Conservation (phyloP, 1,140 invertebrate species). For the Sycophaga agraensis region DNA sequence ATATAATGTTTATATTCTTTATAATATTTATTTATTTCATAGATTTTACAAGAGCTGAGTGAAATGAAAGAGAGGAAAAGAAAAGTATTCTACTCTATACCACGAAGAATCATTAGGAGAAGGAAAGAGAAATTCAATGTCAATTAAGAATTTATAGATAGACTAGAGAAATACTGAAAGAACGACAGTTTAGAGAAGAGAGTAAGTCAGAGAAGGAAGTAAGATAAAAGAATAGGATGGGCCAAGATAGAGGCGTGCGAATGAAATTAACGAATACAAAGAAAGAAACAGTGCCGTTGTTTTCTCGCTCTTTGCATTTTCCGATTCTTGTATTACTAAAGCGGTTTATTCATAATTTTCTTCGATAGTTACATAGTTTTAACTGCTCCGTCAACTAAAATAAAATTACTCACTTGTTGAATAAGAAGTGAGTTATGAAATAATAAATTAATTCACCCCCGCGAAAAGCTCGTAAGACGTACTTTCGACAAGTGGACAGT, state of each 20-base stretch:
- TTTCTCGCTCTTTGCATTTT: slow-evolving; percentile 26
- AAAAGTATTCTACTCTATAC: not conserved
- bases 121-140: not conserved
- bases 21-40: not conserved
- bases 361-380: not conserved
- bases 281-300: slow-evolving; percentile 32
- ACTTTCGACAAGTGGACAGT: not conserved
- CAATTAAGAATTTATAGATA: not conserved
- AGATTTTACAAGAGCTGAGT: not conserved
- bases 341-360: not conserved
- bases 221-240: not conserved
- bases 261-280: slow-evolving; percentile 34
- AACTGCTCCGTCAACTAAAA: slow-evolving; percentile 4
- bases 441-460: not conserved
- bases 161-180: not conserved
- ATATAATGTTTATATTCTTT: too few species aligned
- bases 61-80: not conserved
- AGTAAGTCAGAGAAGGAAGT: slow-evolving; percentile 15
- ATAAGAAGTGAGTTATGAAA: not conserved
- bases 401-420: too few species aligned
- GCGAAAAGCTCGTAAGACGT: not conserved
- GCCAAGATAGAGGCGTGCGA: slow-evolving; percentile 32
- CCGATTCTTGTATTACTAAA: not conserved
- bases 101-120: not conserved
- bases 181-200: slow-evolving; percentile 11